Conservation (phyloP, 2,113 vertebrate species). For the Sigmodon hispidus region DNA sequence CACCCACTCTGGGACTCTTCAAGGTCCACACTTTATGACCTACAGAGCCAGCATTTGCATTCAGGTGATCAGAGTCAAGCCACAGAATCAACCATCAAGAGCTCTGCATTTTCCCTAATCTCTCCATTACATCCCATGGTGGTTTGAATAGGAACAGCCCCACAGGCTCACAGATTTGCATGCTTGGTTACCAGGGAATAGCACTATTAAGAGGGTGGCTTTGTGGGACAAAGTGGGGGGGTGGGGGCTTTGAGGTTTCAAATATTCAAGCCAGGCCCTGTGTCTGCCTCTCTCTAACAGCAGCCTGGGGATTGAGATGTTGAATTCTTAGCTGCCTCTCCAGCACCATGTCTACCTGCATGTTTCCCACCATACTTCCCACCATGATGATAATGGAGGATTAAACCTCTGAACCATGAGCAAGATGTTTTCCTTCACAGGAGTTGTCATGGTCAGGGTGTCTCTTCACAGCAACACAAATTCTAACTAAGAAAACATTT, state of each 20-base stretch:
- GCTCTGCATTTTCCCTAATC: conserved; percentile 46
- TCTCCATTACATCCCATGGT: background rate
- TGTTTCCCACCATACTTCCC: too few species aligned
- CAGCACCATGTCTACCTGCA: background rate
- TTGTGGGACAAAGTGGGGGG: background rate
- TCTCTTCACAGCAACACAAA: background rate
- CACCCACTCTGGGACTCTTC: background rate
- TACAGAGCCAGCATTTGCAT: conserved; percentile 46
- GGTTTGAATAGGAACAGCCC: background rate
- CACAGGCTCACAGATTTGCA: background rate
- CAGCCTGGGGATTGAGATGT: background rate
- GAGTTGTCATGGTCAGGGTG: background rate
- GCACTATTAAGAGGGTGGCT: background rate
- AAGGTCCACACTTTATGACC: conserved; percentile 8
- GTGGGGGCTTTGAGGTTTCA: background rate
- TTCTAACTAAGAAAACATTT: background rate
- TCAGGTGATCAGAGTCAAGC: conserved; percentile 40
- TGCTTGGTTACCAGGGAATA: background rate
- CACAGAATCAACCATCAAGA: conserved; percentile 38
- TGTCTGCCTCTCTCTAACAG: background rate
- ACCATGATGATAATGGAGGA: background rate
- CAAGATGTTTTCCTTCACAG: background rate
- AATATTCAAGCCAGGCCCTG: background rate
- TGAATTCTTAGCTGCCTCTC: background rate
- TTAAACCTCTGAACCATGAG: background rate